Evolutionary conservation across 2,888 invertebrate species (phyloP).

Genomic region (Caenorhabditis becei): DNA sequence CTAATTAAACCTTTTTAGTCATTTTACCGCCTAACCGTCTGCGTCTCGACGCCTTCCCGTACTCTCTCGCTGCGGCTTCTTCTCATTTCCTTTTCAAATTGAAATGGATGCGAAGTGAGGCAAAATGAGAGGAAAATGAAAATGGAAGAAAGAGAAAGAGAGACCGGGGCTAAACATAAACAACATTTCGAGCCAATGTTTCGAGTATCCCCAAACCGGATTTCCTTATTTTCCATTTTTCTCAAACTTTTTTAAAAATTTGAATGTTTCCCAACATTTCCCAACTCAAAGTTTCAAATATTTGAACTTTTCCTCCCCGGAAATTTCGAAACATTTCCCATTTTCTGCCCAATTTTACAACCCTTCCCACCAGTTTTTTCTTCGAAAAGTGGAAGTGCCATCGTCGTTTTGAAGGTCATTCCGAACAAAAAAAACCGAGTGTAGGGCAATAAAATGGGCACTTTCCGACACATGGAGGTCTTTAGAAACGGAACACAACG

Average conservation of each 20-base stretch:
- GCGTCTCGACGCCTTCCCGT: constrained; percentile 6
- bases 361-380: constrained; percentile 2
- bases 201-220: not conserved
- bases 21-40: constrained; percentile 2
- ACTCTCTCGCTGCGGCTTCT: constrained; percentile 1
- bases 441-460: constrained; percentile 15
- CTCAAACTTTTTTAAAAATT: not conserved
- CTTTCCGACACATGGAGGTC: constrained; percentile 12
- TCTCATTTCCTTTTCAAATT: constrained; percentile 22
- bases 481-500: not conserved
- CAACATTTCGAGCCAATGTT: constrained; percentile 6
- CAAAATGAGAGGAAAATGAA: constrained; percentile 20
- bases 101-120: constrained; percentile 15
- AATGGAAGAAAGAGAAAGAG: constrained; percentile 8
- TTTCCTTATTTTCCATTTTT: not conserved
- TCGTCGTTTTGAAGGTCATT: constrained; percentile 11
- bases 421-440: constrained; percentile 13
- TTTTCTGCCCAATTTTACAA: not conserved
- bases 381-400: constrained; percentile 5
- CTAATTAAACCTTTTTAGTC: constrained; percentile 46
- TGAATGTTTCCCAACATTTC: not conserved
- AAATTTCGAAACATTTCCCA: not conserved
- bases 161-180: not conserved
- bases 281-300: no score
- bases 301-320: not conserved